phyloP scores from a whole-genome alignment of 1,140 invertebrate species.

The Bombus sibiricus region DNA sequence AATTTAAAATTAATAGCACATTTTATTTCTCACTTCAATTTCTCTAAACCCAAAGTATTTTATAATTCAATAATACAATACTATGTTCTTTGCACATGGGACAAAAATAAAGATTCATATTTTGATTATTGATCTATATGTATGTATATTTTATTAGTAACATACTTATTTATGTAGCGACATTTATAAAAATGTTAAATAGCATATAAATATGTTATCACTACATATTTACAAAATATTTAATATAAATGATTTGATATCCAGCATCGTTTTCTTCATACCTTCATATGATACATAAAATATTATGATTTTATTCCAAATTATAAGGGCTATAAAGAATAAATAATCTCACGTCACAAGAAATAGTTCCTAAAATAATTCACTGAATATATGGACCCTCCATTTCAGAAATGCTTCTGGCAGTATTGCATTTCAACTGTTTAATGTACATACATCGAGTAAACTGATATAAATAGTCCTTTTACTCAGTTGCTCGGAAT shows the following conservation, averaged over 20 bases:
- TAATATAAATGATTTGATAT: conserved; percentile 32
- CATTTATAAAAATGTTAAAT: conserved; percentile 68
- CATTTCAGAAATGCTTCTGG: conserved; percentile 33
- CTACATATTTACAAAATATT: conserved; percentile 67
- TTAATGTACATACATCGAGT: conserved; percentile 6
- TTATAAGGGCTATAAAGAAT: conserved; percentile 50
- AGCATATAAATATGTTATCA: conserved; percentile 64
- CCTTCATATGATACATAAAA: not conserved
- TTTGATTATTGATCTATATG: not conserved
- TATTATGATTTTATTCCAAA: conserved; percentile 13
- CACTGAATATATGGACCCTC: conserved; percentile 42
- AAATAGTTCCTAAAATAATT: conserved; percentile 29
- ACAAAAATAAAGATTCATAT: not conserved
- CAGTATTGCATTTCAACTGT: conserved; percentile 32
- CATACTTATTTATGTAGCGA: conserved; percentile 49
- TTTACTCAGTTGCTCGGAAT: not conserved
- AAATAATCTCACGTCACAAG: conserved; percentile 53
- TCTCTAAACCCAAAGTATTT: not conserved
- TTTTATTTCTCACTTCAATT: not conserved
- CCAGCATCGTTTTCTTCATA: not conserved
- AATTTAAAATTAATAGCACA: not conserved
- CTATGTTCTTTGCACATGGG: not conserved
- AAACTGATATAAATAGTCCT: conserved; percentile 57
- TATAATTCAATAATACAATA: not conserved
- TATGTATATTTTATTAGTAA: conserved; percentile 46